Evolutionary conservation across 2,888 invertebrate genomes (phyloP).

Genomic region (Melanchra persicariae): DNA sequence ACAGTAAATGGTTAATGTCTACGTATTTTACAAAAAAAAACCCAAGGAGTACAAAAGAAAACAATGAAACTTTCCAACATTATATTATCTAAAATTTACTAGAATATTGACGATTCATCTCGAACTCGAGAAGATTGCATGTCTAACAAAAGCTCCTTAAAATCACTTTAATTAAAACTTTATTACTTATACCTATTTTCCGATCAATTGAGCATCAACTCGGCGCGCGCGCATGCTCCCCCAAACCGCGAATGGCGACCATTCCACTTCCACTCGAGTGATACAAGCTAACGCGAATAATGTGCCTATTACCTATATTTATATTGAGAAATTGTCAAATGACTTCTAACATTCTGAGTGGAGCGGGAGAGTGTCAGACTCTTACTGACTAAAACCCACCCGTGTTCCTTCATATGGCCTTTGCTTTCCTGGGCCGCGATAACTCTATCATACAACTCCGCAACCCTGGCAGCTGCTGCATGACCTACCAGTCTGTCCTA

Average conservation of each 20-base stretch:
- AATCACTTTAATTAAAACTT: conserved; percentile 51
- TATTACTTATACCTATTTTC: conserved; percentile 55
- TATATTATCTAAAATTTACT: too few relatives aligned
- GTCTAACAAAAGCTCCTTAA: conserved; percentile 33
- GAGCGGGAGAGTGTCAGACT: too few relatives aligned
- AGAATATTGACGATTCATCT: conserved; percentile 1
- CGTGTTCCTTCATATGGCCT: too few relatives aligned
- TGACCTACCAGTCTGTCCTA: conserved; percentile 64
- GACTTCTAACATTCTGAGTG: too few relatives aligned
- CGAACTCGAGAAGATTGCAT: conserved; percentile 35
- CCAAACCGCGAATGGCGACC: conserved; percentile 28
- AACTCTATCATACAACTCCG: too few relatives aligned
- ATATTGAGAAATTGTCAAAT: too few relatives aligned
- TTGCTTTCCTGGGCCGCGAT: conserved; percentile 11
- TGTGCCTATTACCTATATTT: conserved; percentile 43
- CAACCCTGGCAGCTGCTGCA: conserved; percentile 56
- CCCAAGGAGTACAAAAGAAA: too few relatives aligned
- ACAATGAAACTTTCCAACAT: not conserved
- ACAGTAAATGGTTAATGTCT: not conserved
- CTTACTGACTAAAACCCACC: too few relatives aligned
- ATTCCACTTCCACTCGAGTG: conserved; percentile 56
- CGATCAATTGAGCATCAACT: conserved; percentile 53
- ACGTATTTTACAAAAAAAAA: not conserved
- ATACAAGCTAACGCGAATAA: conserved; percentile 32
- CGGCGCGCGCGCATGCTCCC: conserved; percentile 38